These are phyloP conservation scores for Cabera pusaria DNA, from an alignment of 2,888 invertebrate species.

Conservation along the genomic window DNA sequence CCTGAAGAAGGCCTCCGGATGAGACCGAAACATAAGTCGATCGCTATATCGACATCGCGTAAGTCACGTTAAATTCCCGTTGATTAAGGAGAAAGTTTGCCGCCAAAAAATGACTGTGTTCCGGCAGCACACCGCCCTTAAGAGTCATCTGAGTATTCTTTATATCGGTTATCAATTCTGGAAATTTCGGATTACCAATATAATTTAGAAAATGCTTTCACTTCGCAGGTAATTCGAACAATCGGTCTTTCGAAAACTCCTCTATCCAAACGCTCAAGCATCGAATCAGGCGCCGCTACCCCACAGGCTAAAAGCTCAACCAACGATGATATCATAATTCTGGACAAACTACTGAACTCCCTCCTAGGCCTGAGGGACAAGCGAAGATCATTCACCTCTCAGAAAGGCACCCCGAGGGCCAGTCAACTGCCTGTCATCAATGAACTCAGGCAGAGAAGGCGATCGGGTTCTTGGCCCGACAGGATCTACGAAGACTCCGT, in stretches of 20 bases:
- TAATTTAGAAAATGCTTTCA: no score
- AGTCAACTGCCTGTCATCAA: slow-evolving; percentile 57
- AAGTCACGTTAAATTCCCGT: no score
- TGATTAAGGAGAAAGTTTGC: no score
- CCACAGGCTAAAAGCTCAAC: slow-evolving; percentile 59
- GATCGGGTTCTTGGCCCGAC: slow-evolving; percentile 73
- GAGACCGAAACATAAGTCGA: no score
- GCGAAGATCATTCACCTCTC: slow-evolving; percentile 60
- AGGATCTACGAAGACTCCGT: slow-evolving; percentile 69
- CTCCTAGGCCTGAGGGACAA: slow-evolving; percentile 79
- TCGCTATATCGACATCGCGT: no score
- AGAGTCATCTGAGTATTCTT: no score
- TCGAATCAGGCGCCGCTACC: slow-evolving; percentile 56
- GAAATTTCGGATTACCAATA: no score
- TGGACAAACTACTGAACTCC: slow-evolving; percentile 85
- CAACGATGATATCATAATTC: slow-evolving; percentile 83
- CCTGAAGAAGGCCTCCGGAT: no score
- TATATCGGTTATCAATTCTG: no score
- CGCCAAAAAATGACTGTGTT: no score
- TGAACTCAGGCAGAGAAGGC: slow-evolving; percentile 45
- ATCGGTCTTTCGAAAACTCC: slow-evolving; percentile 63
- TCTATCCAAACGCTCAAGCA: slow-evolving; percentile 55
- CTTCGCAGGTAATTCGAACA: slow-evolving; percentile 62
- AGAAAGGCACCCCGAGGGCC: slow-evolving; percentile 59
- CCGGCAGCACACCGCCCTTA: no score